phyloP scores from a whole-genome alignment of 2,888 invertebrate genomes.

The Fragum fragum region DNA sequence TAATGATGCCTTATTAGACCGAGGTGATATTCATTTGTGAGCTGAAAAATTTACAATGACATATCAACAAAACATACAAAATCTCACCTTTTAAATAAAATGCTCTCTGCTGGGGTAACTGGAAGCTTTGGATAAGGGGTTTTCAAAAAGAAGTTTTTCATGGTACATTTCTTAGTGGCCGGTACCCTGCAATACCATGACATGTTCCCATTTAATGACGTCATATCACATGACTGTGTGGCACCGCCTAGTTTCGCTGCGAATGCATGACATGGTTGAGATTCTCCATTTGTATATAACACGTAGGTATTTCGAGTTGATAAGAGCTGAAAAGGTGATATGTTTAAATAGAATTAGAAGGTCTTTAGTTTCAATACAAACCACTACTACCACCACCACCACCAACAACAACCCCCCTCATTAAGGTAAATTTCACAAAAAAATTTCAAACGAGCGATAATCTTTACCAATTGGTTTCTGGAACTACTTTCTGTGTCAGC shows the following conservation, averaged over 20 bases:
- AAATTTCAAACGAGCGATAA: too few species aligned
- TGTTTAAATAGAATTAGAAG: too few species aligned
- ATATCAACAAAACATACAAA: neutral
- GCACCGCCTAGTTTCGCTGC: neutral
- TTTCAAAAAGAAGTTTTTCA: neutral
- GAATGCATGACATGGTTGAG: neutral
- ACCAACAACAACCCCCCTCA: too few species aligned
- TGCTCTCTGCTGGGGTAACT: neutral
- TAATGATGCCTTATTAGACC: too few species aligned
- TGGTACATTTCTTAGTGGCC: neutral
- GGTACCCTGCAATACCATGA: conserved; percentile 4
- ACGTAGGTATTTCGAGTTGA: too few species aligned
- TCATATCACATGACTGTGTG: neutral
- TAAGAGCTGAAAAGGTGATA: too few species aligned
- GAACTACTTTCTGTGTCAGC: too few species aligned
- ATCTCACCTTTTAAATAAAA: neutral
- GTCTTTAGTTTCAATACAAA: too few species aligned
- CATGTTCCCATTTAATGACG: conserved; percentile 13
- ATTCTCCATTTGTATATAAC: neutral
- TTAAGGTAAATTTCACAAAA: too few species aligned
- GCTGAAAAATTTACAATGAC: too few species aligned
- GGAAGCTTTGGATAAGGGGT: neutral
- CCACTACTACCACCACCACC: too few species aligned
- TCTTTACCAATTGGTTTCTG: too few species aligned
- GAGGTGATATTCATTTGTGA: neutral